Percentiles rank a stretch among this genome's conserved stretches.
These are phyloP conservation scores for Discoglossus pictus DNA, from an alignment of 2,797 vertebrate species.

Conservation along the genomic window DNA sequence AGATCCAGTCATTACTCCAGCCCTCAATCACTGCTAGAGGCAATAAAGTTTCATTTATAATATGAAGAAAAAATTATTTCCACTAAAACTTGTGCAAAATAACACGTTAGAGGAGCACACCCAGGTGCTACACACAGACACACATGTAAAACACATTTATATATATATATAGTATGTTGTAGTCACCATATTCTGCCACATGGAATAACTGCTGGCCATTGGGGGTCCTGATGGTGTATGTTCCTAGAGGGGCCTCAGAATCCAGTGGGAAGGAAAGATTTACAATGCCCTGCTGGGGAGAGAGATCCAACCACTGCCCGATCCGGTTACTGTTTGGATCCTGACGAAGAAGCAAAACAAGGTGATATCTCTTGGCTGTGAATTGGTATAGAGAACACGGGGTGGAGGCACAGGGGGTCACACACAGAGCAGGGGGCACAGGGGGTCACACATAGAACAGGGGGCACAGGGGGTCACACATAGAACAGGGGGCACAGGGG, in stretches of 20 bases:
- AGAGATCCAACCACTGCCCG: conserved; percentile 70
- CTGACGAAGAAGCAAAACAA: conserved; percentile 50
- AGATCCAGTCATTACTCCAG: background rate
- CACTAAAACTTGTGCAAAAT: too few relatives aligned
- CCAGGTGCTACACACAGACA: too few relatives aligned
- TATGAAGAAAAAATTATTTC: too few relatives aligned
- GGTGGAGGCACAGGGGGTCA: background rate
- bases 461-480: too few relatives aligned
- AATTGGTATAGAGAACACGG: background rate
- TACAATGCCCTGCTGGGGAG: conserved; percentile 61
- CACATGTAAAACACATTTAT: too few relatives aligned
- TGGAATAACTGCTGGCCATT: conserved; percentile 58
- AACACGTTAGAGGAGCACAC: too few relatives aligned
- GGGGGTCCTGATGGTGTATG: conserved; percentile 56
- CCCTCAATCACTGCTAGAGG: background rate
- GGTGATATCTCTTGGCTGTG: background rate
- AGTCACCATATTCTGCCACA: conserved; percentile 73
- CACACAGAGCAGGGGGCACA: too few relatives aligned
- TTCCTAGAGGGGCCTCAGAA: conserved; percentile 66
- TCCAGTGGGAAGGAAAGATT: conserved; percentile 68
- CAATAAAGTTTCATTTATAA: background rate
- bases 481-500: too few relatives aligned
- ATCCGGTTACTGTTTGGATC: conserved; percentile 65
- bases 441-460: too few relatives aligned
- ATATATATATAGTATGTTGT: background rate